Percentiles rank a stretch among this genome's conserved stretches.
phyloP scores from a whole-genome alignment of 2,888 invertebrate genomes.

The Eilema depressum region DNA sequence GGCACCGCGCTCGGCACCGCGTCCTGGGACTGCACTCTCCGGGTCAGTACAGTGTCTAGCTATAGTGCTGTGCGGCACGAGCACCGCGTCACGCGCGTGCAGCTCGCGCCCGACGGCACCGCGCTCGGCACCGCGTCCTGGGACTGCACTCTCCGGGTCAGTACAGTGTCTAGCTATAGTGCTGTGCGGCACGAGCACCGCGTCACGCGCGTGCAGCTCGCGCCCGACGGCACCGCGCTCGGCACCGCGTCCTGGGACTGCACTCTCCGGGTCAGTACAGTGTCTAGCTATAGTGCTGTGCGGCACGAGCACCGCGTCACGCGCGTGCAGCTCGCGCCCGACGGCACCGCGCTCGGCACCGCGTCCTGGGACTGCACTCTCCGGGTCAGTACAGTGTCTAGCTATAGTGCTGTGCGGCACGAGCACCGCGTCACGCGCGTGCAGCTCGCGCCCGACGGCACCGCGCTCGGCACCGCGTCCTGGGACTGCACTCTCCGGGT shows the following conservation, averaged over 20 bases:
- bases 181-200: constrained; percentile 1
- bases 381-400: constrained; percentile 4
- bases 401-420: neutral
- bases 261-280: constrained; percentile 6
- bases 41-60: constrained; percentile 5
- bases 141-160: constrained; percentile 7
- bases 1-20: constrained; percentile 8
- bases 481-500: constrained; percentile 7
- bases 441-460: constrained; percentile 10
- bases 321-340: constrained; percentile 12
- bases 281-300: neutral
- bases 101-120: constrained; percentile 10
- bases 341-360: constrained; percentile 8
- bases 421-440: constrained; percentile 11
- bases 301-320: constrained; percentile 8
- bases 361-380: constrained; percentile 7
- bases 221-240: constrained; percentile 9
- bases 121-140: constrained; percentile 9
- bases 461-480: constrained; percentile 8
- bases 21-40: constrained; percentile 2
- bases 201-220: constrained; percentile 11
- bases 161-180: neutral
- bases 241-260: constrained; percentile 8
- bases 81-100: constrained; percentile 11
- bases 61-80: neutral